Percentiles rank a stretch among this genome's conserved stretches.
phyloP scores from a whole-genome alignment of 2,888 invertebrate genomes.

The Lordiphosa fenestrarum region DNA sequence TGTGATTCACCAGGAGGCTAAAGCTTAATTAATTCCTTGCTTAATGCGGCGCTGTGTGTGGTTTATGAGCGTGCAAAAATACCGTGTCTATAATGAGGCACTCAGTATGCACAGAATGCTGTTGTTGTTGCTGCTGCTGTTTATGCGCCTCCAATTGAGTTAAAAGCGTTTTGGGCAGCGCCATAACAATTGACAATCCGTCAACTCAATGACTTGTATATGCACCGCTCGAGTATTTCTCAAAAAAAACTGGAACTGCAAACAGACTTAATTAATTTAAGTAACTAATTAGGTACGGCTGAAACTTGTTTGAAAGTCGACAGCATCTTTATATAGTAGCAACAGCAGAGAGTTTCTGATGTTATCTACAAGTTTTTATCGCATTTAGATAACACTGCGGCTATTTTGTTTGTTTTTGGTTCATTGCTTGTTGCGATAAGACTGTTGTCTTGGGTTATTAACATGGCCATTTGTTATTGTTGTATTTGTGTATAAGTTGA shows the following conservation, averaged over 20 bases:
- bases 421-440: not conserved
- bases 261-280: constrained; percentile 44
- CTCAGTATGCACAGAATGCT: constrained; percentile 60
- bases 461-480: constrained; percentile 20
- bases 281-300: constrained; percentile 14
- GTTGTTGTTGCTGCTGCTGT: constrained; percentile 26
- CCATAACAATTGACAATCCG: constrained; percentile 39
- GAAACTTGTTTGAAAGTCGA: constrained; percentile 22
- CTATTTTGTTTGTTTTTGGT: constrained; percentile 19
- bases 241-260: constrained; percentile 14
- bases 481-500: constrained; percentile 36
- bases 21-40: constrained; percentile 46
- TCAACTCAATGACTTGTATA: constrained; percentile 14
- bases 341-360: constrained; percentile 17
- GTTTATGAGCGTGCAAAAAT: constrained; percentile 33
- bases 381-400: constrained; percentile 54
- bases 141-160: constrained; percentile 35
- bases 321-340: constrained; percentile 56
- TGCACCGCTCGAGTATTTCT: not conserved
- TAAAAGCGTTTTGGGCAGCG: constrained; percentile 34
- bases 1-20: constrained; percentile 24
- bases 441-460: constrained; percentile 34
- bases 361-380: constrained; percentile 33
- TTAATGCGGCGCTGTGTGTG: constrained; percentile 64
- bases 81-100: constrained; percentile 60